These are phyloP conservation scores for Dryococelus australis DNA, from an alignment of 2,888 invertebrate species.

Conservation along the genomic window DNA sequence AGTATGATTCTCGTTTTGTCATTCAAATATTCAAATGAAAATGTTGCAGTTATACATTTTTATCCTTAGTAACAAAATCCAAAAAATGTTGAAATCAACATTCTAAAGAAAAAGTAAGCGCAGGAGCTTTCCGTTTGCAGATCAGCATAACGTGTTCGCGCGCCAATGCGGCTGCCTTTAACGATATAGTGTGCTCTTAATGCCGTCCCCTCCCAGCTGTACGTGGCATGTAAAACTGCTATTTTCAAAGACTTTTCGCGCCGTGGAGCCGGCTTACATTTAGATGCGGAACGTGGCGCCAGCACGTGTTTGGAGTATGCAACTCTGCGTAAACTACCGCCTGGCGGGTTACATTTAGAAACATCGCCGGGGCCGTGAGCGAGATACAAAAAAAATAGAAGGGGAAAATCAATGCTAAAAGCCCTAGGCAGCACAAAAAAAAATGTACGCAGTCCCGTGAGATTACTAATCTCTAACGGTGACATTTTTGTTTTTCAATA, in stretches of 20 bases:
- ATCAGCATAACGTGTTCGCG: no score
- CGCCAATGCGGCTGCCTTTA: no score
- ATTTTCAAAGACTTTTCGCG: conserved; percentile 7
- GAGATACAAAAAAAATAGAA: not conserved
- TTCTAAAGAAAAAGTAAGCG: no score
- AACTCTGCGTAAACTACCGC: conserved; percentile 8
- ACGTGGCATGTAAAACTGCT: not conserved
- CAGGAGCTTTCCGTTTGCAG: no score
- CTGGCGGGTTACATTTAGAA: not conserved
- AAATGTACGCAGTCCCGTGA: not conserved
- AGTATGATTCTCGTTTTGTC: no score
- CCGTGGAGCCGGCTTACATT: not conserved
- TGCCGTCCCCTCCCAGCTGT: no score
- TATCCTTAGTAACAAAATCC: no score
- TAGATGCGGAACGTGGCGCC: not conserved
- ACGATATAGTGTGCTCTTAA: no score
- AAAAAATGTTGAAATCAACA: no score
- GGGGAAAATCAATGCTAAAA: not conserved
- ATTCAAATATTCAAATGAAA: no score
- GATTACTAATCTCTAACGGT: not conserved
- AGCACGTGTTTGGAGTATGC: not conserved
- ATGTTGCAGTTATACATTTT: no score
- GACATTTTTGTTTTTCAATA: not conserved
- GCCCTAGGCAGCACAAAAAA: not conserved
- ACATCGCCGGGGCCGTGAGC: not conserved